A percentile compares a stretch with the other conserved stretches of the same genome.
These are phyloP conservation scores for Onchidella celtica DNA, from an alignment of 2,888 invertebrate species.

Conservation along the genomic window DNA sequence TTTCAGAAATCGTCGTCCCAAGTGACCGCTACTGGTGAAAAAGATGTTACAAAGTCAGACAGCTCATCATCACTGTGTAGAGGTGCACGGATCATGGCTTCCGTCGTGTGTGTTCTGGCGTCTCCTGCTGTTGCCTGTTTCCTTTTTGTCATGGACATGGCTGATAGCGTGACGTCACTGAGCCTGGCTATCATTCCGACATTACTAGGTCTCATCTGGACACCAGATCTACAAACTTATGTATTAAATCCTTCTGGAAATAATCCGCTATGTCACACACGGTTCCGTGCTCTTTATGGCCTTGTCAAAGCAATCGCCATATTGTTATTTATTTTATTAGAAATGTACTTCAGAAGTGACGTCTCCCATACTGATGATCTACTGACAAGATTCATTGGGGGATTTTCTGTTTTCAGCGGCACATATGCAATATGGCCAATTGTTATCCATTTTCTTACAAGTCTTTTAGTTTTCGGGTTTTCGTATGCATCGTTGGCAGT, in stretches of 20 bases:
- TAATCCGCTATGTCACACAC: constrained; percentile 50
- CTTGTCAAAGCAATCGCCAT: constrained; percentile 54
- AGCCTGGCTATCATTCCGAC: constrained; percentile 54
- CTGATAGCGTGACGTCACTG: constrained; percentile 57
- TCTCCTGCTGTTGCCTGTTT: constrained; percentile 54
- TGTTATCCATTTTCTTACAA: constrained; percentile 53
- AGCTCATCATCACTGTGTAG: constrained; percentile 1
- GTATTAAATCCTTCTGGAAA: constrained; percentile 55
- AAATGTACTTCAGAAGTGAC: constrained; percentile 53
- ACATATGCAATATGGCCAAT: constrained; percentile 52
- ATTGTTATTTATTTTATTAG: constrained; percentile 54
- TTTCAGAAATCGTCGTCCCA: background rate
- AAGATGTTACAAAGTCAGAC: background rate
- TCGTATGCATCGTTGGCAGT: constrained; percentile 56
- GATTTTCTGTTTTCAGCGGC: constrained; percentile 47
- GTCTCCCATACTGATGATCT: constrained; percentile 44
- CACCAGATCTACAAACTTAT: constrained; percentile 56
- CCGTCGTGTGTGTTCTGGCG: constrained; percentile 37
- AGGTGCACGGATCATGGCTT: constrained; percentile 23
- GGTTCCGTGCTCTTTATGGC: constrained; percentile 56
- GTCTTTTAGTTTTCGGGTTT: constrained; percentile 55
- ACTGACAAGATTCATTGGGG: constrained; percentile 48
- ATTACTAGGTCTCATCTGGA: constrained; percentile 62
- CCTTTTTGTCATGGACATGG: constrained; percentile 52
- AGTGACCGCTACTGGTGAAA: background rate